These are phyloP conservation scores for Callaeas wilsoni DNA, from an alignment of 2,113 vertebrate genomes.

Conservation along the genomic window DNA sequence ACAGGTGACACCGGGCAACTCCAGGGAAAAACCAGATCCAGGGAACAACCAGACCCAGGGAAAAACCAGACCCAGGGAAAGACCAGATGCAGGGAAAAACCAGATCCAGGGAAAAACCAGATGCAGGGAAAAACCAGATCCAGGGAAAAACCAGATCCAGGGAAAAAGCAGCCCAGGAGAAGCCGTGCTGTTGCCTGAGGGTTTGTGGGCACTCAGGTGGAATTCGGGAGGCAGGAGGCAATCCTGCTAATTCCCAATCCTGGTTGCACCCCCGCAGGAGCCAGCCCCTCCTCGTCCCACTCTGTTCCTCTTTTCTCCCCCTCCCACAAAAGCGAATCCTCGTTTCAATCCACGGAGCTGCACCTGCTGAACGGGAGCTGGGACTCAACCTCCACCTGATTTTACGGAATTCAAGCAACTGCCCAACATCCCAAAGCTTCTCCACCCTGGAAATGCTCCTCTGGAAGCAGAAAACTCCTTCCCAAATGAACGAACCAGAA, in stretches of 20 bases:
- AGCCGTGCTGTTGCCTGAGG: accelerated
- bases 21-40: accelerated
- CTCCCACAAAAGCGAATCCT: not conserved
- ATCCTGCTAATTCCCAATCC: not conserved
- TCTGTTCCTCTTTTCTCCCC: not conserved
- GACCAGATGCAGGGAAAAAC: not conserved
- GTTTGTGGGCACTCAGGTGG: not conserved
- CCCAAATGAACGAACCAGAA: not conserved
- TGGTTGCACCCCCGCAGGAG: not conserved
- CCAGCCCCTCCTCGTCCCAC: not conserved
- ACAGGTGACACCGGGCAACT: not conserved
- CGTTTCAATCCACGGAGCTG: accelerated
- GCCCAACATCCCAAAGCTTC: not conserved
- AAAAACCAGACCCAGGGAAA: accelerated
- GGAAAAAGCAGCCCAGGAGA: not conserved
- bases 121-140: accelerated
- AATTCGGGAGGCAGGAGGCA: not conserved
- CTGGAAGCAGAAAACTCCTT: not conserved
- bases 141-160: not conserved
- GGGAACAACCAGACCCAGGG: no score
- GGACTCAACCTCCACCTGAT: not conserved
- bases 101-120: accelerated
- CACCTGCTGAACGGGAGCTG: not conserved
- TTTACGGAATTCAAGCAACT: not conserved
- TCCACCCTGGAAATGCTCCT: accelerated